Base-by-base conservation (phyloP, 1,140 invertebrate species). In the Drosophila azteca region DNA sequence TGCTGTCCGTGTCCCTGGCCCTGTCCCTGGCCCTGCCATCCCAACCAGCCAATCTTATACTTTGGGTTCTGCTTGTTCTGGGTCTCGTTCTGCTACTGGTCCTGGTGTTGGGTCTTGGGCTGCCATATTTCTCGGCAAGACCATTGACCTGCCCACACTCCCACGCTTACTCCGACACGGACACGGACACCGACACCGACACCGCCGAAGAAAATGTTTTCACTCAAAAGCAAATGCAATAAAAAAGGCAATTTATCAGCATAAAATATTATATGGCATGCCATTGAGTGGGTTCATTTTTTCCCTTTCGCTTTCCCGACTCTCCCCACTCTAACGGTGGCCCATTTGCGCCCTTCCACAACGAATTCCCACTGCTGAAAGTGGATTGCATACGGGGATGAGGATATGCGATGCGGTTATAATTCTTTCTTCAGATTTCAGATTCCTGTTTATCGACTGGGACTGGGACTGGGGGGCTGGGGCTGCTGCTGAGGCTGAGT, bases 181-280 rank as follows among this genome's bases (percentile, higher is more conserved):
- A 29, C 7, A 7, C 7, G 1, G 6, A 31, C 48, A 49, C 70
- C 60, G 52, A 45, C 57, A 15, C 51, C 55, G 44, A 44, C 55
- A 52, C 57, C 43, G 69, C 58, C 54, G 35, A 69, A 79, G 84
- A 88, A 87, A 88, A 88, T 88, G 84, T 89, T 88, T 88, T 88
- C 79, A 88, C 83, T 88, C 83, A 88, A 88, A 88, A 83, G 83
- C 76, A 88, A 88, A 88, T 88, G 83, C 79, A 88, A 88, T 88
- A 88, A 88, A 88, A 88, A 88, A 77, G 76, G 76, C 83, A 88
- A 88, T 88, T 88, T 88, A 88, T 88, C 83, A 88, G 84, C 83
- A 88, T 88, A 88, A 88, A 88, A 88, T 88, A 88, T 88, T 88
- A 88, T 88, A 88, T 88, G 83, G 84, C 83, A 88, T 79, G 79